Conservation (phyloP, 2,113 vertebrate species). For the Erinaceus europaeus region DNA sequence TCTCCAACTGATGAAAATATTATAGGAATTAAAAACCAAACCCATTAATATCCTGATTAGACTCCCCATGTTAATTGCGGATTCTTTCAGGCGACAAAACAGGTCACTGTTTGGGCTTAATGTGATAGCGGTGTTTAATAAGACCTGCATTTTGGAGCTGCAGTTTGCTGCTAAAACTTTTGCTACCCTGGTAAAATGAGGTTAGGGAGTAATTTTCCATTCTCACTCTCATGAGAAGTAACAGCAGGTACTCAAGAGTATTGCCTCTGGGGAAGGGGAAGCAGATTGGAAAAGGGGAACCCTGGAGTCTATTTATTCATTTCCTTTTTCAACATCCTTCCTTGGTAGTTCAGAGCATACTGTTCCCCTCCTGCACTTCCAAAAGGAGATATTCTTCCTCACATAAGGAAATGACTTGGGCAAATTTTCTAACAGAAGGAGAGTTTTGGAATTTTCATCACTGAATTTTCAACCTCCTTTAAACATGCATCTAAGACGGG, state of each 20-base stretch:
- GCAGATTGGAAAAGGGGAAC: background rate
- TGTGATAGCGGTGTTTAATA: background rate
- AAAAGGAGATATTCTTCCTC: background rate
- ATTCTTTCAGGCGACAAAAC: slow-evolving; percentile 44
- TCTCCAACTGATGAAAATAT: slow-evolving; percentile 56
- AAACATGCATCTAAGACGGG: background rate
- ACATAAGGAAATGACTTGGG: no score
- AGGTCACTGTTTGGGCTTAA: slow-evolving; percentile 34
- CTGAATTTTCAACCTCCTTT: background rate
- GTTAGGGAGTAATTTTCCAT: background rate
- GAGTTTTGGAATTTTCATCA: background rate
- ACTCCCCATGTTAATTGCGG: slow-evolving; percentile 13
- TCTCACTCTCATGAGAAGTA: background rate
- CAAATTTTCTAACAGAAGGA: background rate
- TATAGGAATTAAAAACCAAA: slow-evolving; percentile 44
- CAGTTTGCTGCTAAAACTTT: background rate
- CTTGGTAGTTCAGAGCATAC: background rate
- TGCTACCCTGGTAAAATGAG: background rate
- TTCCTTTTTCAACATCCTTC: background rate
- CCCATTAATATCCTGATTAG: slow-evolving; percentile 36
- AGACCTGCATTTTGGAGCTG: background rate
- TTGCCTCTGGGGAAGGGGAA: background rate
- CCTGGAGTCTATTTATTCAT: background rate
- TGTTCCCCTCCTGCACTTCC: background rate
- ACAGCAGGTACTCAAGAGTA: background rate